Conservation (phyloP, 1,140 invertebrate genomes). For the Macrotrachela quadricornifera region DNA sequence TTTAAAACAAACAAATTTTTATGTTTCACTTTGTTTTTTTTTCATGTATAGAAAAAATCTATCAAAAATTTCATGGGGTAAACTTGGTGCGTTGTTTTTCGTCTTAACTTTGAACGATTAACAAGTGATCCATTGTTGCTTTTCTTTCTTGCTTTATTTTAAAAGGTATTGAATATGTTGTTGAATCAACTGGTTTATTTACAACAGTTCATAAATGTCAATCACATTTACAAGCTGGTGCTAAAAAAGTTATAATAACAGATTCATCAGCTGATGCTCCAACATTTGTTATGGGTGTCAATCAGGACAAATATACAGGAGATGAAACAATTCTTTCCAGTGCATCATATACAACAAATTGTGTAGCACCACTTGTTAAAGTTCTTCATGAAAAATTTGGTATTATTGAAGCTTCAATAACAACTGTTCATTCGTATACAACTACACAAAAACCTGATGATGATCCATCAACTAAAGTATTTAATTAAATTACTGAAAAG, state of each 20-base stretch:
- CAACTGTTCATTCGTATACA: slow-evolving; percentile 87
- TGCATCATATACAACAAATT: slow-evolving; percentile 97
- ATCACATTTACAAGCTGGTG: slow-evolving; percentile 62
- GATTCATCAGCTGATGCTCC: slow-evolving; percentile 91
- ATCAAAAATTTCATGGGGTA: slow-evolving; percentile 63
- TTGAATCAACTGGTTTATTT: slow-evolving; percentile 92
- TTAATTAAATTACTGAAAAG: too few species aligned
- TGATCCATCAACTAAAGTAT: slow-evolving; percentile 61
- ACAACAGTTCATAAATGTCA: slow-evolving; percentile 73
- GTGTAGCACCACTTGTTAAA: slow-evolving; percentile 87
- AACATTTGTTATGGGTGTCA: slow-evolving; percentile 94
- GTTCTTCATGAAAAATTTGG: slow-evolving; percentile 82
- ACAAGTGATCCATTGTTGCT: too few species aligned
- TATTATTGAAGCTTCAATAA: slow-evolving; percentile 90
- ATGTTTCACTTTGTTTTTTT: not conserved
- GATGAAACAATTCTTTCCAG: slow-evolving; percentile 51
- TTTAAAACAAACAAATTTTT: not conserved
- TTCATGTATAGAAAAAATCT: slow-evolving; percentile 38
- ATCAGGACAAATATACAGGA: slow-evolving; percentile 61
- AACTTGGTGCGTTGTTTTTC: slow-evolving; percentile 31
- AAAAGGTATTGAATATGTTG: slow-evolving; percentile 63
- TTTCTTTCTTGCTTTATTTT: too few species aligned
- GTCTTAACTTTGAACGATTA: too few species aligned
- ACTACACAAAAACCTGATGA: slow-evolving; percentile 95
- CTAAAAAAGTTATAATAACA: slow-evolving; percentile 90